Conservation (phyloP, 30 jellyfish, hydroid and myxozoan genomes). For the Chrysaora quinquecirrha region DNA sequence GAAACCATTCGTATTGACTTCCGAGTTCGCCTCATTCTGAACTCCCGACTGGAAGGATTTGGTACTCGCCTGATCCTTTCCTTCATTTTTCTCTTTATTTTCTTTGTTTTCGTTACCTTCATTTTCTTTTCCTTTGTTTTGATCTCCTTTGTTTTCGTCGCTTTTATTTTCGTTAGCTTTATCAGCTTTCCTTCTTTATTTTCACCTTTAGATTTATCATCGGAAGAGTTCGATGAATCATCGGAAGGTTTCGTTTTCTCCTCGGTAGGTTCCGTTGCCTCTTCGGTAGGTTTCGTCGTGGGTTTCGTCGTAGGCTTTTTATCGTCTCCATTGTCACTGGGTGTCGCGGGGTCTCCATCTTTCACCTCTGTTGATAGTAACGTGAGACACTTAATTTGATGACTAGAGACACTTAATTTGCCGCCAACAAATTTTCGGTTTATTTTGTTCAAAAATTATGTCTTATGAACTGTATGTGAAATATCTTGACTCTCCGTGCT, state of each 20-base stretch:
- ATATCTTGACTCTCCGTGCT: no score
- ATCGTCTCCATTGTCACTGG: no score
- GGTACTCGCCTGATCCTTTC: not conserved
- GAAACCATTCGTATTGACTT: conserved; percentile 10
- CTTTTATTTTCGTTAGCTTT: not conserved
- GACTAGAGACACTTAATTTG: no score
- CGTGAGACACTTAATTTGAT: no score
- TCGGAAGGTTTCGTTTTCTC: not conserved
- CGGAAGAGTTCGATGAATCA: not conserved
- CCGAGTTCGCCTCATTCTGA: not conserved
- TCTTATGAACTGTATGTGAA: no score
- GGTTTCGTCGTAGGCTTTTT: not conserved
- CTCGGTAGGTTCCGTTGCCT: not conserved
- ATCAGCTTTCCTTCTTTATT: not conserved
- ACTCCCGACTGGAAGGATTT: conserved; percentile 30
- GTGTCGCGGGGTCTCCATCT: no score
- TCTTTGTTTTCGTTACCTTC: not conserved
- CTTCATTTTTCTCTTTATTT: not conserved
- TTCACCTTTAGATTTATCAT: not conserved
- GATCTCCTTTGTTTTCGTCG: conserved; percentile 1
- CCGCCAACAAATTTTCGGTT: no score
- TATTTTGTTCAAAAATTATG: no score
- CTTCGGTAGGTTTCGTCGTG: not conserved
- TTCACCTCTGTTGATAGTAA: no score
- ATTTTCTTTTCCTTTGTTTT: conserved; percentile 1